Evolutionary conservation across 2,113 vertebrate species (phyloP).

Genomic region (Erinaceus europaeus): DNA sequence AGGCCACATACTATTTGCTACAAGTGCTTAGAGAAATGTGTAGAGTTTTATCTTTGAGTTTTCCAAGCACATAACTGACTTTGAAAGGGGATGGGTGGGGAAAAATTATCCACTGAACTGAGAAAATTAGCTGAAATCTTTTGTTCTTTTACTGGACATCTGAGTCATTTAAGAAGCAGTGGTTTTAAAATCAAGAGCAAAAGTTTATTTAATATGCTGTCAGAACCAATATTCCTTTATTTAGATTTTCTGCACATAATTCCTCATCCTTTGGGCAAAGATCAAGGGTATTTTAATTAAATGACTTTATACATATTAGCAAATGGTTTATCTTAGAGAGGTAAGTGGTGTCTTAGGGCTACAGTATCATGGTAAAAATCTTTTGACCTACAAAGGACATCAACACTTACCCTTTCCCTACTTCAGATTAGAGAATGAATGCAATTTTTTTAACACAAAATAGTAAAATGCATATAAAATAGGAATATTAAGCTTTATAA

Average conservation of each 20-base stretch:
- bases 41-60: slow-evolving; percentile 4
- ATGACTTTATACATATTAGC: neutral
- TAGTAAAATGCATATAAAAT: neutral
- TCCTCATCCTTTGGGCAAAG: neutral
- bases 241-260: neutral
- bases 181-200: slow-evolving; percentile 41
- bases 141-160: neutral
- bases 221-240: slow-evolving; percentile 23
- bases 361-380: neutral
- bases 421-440: neutral
- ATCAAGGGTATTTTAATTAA: slow-evolving; percentile 23
- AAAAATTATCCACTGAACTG: neutral
- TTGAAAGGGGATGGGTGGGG: neutral
- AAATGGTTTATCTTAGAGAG: neutral
- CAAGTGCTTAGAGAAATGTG: neutral
- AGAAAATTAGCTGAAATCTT: neutral
- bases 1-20: neutral
- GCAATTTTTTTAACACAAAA: neutral
- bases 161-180: slow-evolving; percentile 33
- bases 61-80: neutral
- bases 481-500: neutral
- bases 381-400: neutral
- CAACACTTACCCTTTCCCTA: neutral
- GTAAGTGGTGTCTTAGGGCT: neutral
- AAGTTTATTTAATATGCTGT: slow-evolving; percentile 12